A percentile compares a stretch with the other conserved stretches of the same genome.
phyloP scores from a whole-genome alignment of 2,888 invertebrate species.

The Hemicrepidius hirtus region DNA sequence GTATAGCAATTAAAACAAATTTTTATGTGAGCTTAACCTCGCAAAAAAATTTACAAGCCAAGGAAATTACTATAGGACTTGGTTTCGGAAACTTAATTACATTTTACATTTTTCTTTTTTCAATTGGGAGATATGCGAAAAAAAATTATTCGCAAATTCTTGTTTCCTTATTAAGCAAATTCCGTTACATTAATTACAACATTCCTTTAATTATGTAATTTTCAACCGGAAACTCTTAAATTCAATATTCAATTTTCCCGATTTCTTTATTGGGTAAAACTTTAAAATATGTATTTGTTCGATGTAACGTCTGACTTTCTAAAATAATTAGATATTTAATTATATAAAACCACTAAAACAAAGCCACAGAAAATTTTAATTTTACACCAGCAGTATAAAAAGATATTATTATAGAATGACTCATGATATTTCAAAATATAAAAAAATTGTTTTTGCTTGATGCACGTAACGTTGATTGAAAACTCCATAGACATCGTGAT shows the following conservation, averaged over 20 bases:
- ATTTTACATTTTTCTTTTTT: neutral
- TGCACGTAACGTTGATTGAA: constrained; percentile 48
- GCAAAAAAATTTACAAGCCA: neutral
- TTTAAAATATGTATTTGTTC: constrained; percentile 25
- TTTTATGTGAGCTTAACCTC: no score
- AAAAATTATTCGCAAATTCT: constrained; percentile 12
- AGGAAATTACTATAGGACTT: neutral
- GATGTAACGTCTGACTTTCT: constrained; percentile 46
- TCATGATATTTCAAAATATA: constrained; percentile 43
- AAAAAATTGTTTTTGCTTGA: constrained; percentile 40
- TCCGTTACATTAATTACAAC: constrained; percentile 15
- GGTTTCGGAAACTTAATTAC: neutral
- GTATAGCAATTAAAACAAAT: no score
- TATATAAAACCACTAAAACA: constrained; percentile 51
- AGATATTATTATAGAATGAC: constrained; percentile 50
- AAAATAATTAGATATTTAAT: constrained; percentile 53
- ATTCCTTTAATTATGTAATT: constrained; percentile 5
- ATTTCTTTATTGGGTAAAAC: constrained; percentile 14
- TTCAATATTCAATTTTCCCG: constrained; percentile 13
- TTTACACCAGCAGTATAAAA: constrained; percentile 47
- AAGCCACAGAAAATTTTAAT: constrained; percentile 53
- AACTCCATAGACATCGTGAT: constrained; percentile 22
- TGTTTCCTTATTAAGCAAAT: constrained; percentile 29
- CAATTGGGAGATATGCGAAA: neutral
- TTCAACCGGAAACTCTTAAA: constrained; percentile 4